Conservation (phyloP, 2,888 invertebrate species). For the Acheta domesticus region DNA sequence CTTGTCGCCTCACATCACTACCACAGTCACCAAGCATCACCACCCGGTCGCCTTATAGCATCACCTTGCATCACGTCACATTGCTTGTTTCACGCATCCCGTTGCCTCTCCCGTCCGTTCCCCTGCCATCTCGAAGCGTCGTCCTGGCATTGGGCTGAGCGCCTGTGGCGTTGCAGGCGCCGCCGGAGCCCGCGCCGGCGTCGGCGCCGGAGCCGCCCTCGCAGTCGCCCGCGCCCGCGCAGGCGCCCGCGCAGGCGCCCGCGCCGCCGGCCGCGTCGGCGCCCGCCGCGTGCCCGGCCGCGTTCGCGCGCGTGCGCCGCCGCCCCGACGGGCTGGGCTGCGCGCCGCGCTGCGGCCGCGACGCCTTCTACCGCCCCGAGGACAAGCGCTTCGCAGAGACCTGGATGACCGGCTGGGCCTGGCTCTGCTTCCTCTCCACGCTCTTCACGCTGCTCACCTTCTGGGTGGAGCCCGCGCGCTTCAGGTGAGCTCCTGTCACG, state of each 20-base stretch:
- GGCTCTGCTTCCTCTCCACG: slow-evolving; percentile 75
- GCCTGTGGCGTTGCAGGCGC: neutral
- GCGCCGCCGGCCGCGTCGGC: neutral
- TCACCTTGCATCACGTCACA: too few relatives aligned
- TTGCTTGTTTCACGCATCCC: too few relatives aligned
- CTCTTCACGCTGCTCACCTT: slow-evolving; percentile 82
- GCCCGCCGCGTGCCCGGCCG: slow-evolving; percentile 53
- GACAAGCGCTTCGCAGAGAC: slow-evolving; percentile 69
- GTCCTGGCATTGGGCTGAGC: too few relatives aligned
- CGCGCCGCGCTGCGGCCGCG: slow-evolving; percentile 60
- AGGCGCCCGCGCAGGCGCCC: neutral
- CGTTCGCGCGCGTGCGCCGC: slow-evolving; percentile 54
- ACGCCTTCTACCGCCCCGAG: slow-evolving; percentile 62
- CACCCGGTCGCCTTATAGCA: too few relatives aligned
- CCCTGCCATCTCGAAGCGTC: too few relatives aligned
- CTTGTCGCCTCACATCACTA: too few relatives aligned
- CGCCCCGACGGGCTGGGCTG: slow-evolving; percentile 52
- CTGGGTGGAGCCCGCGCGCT: slow-evolving; percentile 79
- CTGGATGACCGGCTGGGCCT: slow-evolving; percentile 74
- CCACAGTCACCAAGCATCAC: too few relatives aligned
- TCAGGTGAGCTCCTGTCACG: too few relatives aligned
- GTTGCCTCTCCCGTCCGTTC: too few relatives aligned
- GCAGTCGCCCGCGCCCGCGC: slow-evolving; percentile 42
- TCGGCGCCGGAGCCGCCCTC: neutral
- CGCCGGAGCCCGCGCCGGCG: neutral